Evolutionary conservation across 2,888 invertebrate species (phyloP), one percentile per base, ranked within the genome.

Genomic region (Dolichomitus sp.): DNA sequence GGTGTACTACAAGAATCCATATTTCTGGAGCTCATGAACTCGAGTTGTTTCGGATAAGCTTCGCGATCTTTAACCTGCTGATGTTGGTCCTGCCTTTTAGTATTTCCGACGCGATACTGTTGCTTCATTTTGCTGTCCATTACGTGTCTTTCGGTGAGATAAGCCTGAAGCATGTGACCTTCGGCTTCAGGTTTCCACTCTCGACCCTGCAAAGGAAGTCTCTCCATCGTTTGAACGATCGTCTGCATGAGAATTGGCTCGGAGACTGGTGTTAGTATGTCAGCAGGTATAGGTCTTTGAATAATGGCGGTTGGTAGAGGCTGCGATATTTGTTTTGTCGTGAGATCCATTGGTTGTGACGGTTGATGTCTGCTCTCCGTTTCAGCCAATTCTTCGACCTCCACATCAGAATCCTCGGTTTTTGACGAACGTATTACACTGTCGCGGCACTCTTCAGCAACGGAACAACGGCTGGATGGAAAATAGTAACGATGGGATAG

Each of bases 61-160:
- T 90, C 89, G 11, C 85, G 87, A 1, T 90, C 89, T 12, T 86
- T 87, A 14, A 63, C 17, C 3, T 83, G 77, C 19, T 88, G 88
- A 48, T 84, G 80, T 61, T 61, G 37, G 0, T 61, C 61, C 17
- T 90, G 90, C n/a, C 82, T 7, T 23, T 90, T 92, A 0, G 87
- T 85, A 30, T 74, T 86, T 1, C 91, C 92, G 0, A 92, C 90
- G 11, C 91, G 88, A 73, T 92, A 93, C 65, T 93, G 93, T 91
- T 96, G 96, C 92, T 97, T 97, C 80, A 97, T 96, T 92, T 96
- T 96, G 50, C 96, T 95, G 90, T 97, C 96, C 90, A 96, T 95
- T 66, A 97, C 94, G 17, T 97, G 96, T 89, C 96, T 95, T 90
- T 97, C 97, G 1, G 96, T 96, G 68, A 97, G 94, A 92, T 97